Conservation (phyloP, 2,888 invertebrate genomes). For the Campoplex capitator region DNA sequence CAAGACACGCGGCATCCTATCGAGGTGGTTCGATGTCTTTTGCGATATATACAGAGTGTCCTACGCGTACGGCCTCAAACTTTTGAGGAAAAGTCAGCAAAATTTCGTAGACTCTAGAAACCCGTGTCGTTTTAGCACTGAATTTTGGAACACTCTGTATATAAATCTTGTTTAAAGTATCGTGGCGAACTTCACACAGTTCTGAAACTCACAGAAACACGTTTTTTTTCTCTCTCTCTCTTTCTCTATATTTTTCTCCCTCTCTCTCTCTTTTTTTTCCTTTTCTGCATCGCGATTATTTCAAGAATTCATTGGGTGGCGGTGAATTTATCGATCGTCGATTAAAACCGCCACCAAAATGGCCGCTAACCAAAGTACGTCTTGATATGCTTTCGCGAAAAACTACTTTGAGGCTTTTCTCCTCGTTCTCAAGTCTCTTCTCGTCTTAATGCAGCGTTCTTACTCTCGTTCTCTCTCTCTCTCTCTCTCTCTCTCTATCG, state of each 20-base stretch:
- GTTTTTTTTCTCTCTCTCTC: constrained; percentile 6
- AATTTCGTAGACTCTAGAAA: neutral
- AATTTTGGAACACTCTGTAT: neutral
- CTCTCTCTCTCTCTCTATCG: constrained; percentile 17
- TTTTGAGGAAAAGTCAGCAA: neutral
- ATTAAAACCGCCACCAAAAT: constrained; percentile 31
- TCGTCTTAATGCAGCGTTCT: constrained; percentile 22
- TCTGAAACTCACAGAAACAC: constrained; percentile 36
- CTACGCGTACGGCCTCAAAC: neutral
- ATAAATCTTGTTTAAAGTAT: constrained; percentile 31
- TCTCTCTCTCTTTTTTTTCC: neutral
- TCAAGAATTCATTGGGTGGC: constrained; percentile 30
- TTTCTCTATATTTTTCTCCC: neutral
- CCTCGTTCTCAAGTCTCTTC: constrained; percentile 16
- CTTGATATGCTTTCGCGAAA: neutral
- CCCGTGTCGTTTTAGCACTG: neutral
- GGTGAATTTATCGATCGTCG: constrained; percentile 41
- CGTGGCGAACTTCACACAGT: constrained; percentile 33
- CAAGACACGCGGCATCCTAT: constrained; percentile 49
- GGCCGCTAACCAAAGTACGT: constrained; percentile 30
- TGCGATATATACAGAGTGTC: constrained; percentile 12
- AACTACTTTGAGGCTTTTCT: constrained; percentile 34
- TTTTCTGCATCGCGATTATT: constrained; percentile 29
- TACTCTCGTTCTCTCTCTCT: neutral
- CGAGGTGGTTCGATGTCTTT: constrained; percentile 31